A percentile compares a stretch with the other conserved stretches of the same genome.
Evolutionary conservation across 1,140 invertebrate species (phyloP).

Genomic region (Globodera ellingtonae): DNA sequence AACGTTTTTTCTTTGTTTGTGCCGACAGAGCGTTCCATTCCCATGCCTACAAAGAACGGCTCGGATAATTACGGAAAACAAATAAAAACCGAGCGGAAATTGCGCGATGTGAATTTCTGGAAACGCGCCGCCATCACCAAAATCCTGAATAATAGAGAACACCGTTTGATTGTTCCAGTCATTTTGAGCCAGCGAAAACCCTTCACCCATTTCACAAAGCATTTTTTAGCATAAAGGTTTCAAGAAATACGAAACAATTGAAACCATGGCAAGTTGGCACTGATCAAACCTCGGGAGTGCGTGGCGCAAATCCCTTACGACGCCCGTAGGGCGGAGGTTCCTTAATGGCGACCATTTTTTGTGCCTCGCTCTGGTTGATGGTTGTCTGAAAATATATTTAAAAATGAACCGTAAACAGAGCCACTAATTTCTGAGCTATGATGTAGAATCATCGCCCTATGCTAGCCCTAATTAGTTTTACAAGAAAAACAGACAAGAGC

Average conservation of each 20-base stretch:
- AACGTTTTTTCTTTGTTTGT: slow-evolving; percentile 79
- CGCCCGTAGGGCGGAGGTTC: slow-evolving; percentile 87
- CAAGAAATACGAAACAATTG: no score
- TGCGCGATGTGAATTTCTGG: slow-evolving; percentile 97
- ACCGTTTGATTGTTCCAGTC: no score
- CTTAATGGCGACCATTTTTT: slow-evolving; percentile 48
- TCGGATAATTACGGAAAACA: not conserved
- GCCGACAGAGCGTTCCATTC: slow-evolving; percentile 69
- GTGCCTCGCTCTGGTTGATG: slow-evolving; percentile 2
- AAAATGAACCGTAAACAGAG: no score
- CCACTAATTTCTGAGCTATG: no score
- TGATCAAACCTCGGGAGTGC: slow-evolving; percentile 76
- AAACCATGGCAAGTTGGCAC: not conserved
- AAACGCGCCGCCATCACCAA: slow-evolving; percentile 93
- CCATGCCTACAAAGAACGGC: slow-evolving; percentile 41
- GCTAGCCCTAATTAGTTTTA: no score
- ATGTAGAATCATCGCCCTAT: no score
- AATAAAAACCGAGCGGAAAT: slow-evolving; percentile 83
- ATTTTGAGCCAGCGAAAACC: no score
- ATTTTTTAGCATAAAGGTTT: not conserved
- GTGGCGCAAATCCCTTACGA: slow-evolving; percentile 88
- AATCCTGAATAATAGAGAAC: slow-evolving; percentile 70
- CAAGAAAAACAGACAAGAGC: no score
- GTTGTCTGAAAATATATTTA: slow-evolving; percentile 19
- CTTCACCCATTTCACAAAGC: no score